phyloP scores from a whole-genome alignment of 2,888 invertebrate genomes.

The Globia sparganii region DNA sequence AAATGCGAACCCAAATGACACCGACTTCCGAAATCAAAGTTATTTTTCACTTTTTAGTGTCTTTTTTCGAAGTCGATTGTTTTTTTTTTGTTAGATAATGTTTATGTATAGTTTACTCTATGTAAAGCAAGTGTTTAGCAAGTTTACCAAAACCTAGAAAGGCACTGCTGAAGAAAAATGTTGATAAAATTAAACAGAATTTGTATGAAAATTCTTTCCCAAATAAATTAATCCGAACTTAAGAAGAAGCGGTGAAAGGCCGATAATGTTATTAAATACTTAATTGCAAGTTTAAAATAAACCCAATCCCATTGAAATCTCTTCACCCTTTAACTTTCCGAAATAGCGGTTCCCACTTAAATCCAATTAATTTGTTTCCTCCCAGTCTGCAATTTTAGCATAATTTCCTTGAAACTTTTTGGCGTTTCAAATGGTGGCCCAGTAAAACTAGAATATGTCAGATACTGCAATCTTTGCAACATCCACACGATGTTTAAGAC shows the following conservation, averaged over 20 bases:
- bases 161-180: background rate
- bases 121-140: too few relatives aligned
- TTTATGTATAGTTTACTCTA: too few relatives aligned
- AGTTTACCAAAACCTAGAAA: background rate
- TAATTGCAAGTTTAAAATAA: slow-evolving; percentile 26
- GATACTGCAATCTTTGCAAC: background rate
- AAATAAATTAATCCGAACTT: background rate
- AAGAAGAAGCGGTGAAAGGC: background rate
- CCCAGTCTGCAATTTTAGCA: slow-evolving; percentile 12
- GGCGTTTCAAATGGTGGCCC: slow-evolving; percentile 13
- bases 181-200: too few relatives aligned
- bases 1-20: too few relatives aligned
- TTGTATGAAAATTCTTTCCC: background rate
- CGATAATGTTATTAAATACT: slow-evolving; percentile 17
- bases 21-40: too few relatives aligned
- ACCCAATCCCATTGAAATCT: slow-evolving; percentile 27
- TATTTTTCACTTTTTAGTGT: too few relatives aligned
- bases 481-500: background rate
- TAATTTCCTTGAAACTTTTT: slow-evolving; percentile 19
- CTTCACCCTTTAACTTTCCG: slow-evolving; percentile 21
- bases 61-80: too few relatives aligned
- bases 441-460: slow-evolving; percentile 2
- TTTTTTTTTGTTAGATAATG: too few relatives aligned
- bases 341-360: slow-evolving; percentile 37
- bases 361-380: slow-evolving; percentile 49